Percentiles rank a stretch among this genome's conserved stretches.
Evolutionary conservation across 2,797 vertebrate genomes (phyloP).

Genomic region (Phoeniculus purpureus): DNA sequence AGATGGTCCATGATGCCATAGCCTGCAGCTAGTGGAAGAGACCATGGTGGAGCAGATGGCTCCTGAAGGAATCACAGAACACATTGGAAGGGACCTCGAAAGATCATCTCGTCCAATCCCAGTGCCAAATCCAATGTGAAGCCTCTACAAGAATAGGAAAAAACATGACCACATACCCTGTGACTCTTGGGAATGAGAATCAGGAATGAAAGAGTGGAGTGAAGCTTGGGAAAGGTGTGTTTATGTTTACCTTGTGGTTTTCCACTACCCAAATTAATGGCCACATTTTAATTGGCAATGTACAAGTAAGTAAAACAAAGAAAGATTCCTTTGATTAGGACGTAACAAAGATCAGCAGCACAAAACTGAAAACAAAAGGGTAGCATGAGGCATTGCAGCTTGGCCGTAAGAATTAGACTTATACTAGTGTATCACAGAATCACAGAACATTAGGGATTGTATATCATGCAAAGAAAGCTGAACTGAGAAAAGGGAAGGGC

Average conservation of each 20-base stretch:
- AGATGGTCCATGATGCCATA: neutral
- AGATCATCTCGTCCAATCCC: too few species aligned
- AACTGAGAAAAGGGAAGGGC: neutral
- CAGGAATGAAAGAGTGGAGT: neutral
- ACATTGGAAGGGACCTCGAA: too few species aligned
- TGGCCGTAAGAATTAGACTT: neutral
- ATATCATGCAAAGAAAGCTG: neutral
- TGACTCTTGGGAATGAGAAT: neutral
- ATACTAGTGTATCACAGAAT: neutral
- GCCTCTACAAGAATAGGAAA: neutral
- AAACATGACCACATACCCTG: neutral
- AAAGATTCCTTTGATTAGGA: neutral
- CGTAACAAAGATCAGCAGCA: neutral
- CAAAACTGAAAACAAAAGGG: neutral
- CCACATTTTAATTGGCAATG: neutral
- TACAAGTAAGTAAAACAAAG: neutral
- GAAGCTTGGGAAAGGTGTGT: neutral
- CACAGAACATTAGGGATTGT: too few species aligned
- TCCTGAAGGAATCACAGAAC: neutral
- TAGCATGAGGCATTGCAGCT: neutral
- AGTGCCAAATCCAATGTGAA: neutral
- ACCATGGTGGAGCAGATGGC: neutral
- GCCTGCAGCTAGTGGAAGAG: neutral
- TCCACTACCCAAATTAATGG: neutral
- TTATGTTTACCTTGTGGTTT: neutral